Percentiles rank a stretch among this genome's conserved stretches.
phyloP scores from a whole-genome alignment of 1,140 invertebrate species.

The Drosophila arizonae region DNA sequence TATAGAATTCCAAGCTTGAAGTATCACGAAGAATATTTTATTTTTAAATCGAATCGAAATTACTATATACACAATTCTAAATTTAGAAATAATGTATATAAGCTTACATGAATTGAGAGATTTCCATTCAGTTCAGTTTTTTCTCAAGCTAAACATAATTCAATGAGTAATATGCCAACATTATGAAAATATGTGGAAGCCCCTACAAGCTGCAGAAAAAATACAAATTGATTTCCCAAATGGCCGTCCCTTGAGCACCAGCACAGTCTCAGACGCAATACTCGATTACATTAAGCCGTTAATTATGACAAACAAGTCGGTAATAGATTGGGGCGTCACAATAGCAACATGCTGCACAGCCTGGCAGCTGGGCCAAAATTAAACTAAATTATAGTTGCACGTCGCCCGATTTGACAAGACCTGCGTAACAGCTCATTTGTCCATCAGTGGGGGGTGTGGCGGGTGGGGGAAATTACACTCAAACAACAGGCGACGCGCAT shows the following conservation, averaged over 20 bases:
- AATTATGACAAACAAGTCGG: constrained; percentile 58
- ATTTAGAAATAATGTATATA: no score
- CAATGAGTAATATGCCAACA: background rate
- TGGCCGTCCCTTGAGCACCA: background rate
- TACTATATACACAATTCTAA: no score
- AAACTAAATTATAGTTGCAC: constrained; percentile 37
- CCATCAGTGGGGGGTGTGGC: constrained; percentile 29
- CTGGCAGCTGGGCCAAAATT: constrained; percentile 44
- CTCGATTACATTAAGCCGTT: constrained; percentile 65
- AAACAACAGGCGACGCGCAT: constrained; percentile 18
- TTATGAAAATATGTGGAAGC: background rate
- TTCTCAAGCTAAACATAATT: background rate
- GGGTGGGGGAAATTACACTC: background rate
- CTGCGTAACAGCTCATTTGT: constrained; percentile 47
- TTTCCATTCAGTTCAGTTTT: background rate
- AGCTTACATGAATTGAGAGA: background rate
- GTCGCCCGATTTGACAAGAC: constrained; percentile 32
- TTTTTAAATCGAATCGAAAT: no score
- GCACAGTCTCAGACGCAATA: constrained; percentile 23
- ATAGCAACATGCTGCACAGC: constrained; percentile 28
- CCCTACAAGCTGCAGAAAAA: background rate
- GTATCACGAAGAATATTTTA: no score
- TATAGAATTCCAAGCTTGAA: no score
- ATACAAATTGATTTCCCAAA: background rate
- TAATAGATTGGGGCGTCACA: constrained; percentile 53